A percentile compares a stretch with the other conserved stretches of the same genome.
phyloP scores from a whole-genome alignment of 2,888 invertebrate species.

The Prosapia bicincta region DNA sequence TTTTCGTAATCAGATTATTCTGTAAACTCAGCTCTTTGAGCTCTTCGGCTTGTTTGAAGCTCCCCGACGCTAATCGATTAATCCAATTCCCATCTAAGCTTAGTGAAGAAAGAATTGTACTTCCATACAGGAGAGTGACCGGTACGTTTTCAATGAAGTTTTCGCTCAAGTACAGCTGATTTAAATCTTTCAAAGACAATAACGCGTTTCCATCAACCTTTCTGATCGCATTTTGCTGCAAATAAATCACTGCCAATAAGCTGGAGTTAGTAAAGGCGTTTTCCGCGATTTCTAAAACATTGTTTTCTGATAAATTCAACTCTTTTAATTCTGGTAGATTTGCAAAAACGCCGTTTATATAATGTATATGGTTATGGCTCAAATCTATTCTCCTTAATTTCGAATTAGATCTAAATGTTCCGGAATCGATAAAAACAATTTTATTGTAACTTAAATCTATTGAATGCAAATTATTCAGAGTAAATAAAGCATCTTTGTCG shows the following conservation, averaged over 20 bases:
- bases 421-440: slow-evolving; percentile 69
- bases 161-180: slow-evolving; percentile 78
- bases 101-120: slow-evolving; percentile 62
- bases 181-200: slow-evolving; percentile 66
- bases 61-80: slow-evolving; percentile 70
- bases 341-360: slow-evolving; percentile 77
- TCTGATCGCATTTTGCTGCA: slow-evolving; percentile 81
- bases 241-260: slow-evolving; percentile 74
- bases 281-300: slow-evolving; percentile 75
- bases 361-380: slow-evolving; percentile 86
- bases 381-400: slow-evolving; percentile 78
- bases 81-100: slow-evolving; percentile 84
- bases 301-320: slow-evolving; percentile 83
- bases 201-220: slow-evolving; percentile 73
- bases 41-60: slow-evolving; percentile 70
- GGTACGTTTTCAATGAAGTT: slow-evolving; percentile 79
- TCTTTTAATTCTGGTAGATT: slow-evolving; percentile 75
- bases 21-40: slow-evolving; percentile 78
- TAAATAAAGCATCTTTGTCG: slow-evolving; percentile 72
- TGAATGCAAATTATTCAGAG: slow-evolving; percentile 70
- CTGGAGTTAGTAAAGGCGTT: slow-evolving; percentile 75
- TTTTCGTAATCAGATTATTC: slow-evolving; percentile 72
- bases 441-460: slow-evolving; percentile 87
- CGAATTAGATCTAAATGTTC: slow-evolving; percentile 71
- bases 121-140: slow-evolving; percentile 23